Evolutionary conservation across 1,140 invertebrate genomes (phyloP), one percentile per base, ranked within the genome.

Genomic region (Sipha flava): DNA sequence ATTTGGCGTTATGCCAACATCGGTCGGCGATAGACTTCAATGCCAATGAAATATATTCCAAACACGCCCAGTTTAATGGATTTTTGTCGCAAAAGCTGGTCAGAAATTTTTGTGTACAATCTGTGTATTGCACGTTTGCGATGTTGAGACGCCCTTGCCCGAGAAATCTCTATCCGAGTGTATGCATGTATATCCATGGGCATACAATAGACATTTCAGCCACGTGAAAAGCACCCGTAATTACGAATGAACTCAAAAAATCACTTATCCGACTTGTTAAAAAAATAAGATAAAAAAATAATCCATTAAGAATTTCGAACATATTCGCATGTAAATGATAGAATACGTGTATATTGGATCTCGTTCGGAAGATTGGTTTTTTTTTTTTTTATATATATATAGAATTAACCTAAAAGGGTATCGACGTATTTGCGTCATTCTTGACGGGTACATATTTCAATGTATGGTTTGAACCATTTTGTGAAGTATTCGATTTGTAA

Each of bases 31-130:
- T 77, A 43, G 73, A 77, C 59, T 77, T 54, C 49, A 26, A 59
- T 14, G 73, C 73, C 73, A 77, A 77, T 77, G 59, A 77, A 77
- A 54, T 52, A 52, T 77, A 77, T 77, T 77, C 73, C 73, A 12
- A 77, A 77, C 73, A 77, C 73, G 73, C 52, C 49, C 52, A 26
- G 49, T 43, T 23, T 77, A 77, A 77, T 77, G 73, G 73, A 57
- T 77, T 77, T 77, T 77, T 23, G 73, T 54, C 31, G 29, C n/a
- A 23, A 47, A 40, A 34, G 12, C 31, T 16, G n/a, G n/a, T 75
- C 18, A 23, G 16, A 54, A 73, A 14, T 34, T 14, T 9, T 49
- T 3, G 29, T 18, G 47, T 49, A 72, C 4, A 49, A 45, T 31
- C 18, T 31, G 31, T 31, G 31, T 47, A 70, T 18, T 3, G 29